phyloP scores from a whole-genome alignment of 2,888 invertebrate species.

The Imbricaverruca yamaguchii region DNA sequence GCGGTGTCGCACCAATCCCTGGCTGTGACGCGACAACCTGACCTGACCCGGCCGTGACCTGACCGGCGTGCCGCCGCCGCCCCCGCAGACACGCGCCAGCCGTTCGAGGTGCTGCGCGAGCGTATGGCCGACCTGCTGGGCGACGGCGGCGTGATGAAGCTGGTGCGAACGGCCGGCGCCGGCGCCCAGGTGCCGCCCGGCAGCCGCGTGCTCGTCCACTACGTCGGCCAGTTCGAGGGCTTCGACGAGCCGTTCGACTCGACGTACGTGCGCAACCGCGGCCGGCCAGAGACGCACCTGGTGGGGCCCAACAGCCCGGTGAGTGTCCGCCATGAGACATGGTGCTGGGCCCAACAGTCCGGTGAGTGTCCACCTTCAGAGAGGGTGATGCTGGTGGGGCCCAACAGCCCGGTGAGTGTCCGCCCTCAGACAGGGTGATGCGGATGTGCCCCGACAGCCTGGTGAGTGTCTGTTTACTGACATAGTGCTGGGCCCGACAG shows the following conservation, averaged over 20 bases:
- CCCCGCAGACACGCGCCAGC: conserved; percentile 20
- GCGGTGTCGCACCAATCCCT: too few relatives aligned
- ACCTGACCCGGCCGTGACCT: not conserved
- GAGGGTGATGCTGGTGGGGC: too few relatives aligned
- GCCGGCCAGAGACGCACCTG: conserved; percentile 1
- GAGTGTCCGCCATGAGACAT: not conserved
- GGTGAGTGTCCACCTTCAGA: too few relatives aligned
- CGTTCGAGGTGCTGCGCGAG: conserved; percentile 29
- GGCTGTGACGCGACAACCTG: not conserved
- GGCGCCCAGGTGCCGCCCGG: conserved; percentile 27
- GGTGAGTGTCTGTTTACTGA: too few relatives aligned
- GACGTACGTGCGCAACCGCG: conserved; percentile 44
- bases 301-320: not conserved
- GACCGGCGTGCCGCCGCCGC: not conserved
- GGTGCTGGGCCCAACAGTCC: not conserved
- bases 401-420: too few relatives aligned
- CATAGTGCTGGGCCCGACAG: too few relatives aligned
- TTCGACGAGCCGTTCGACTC: conserved; percentile 65
- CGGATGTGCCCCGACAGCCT: too few relatives aligned
- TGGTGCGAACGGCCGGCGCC: conserved; percentile 28
- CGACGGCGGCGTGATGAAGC: conserved; percentile 32
- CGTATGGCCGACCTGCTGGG: conserved; percentile 31
- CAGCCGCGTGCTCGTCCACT: conserved; percentile 38
- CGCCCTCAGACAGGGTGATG: too few relatives aligned
- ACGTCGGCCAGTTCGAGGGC: conserved; percentile 63